phyloP scores from a whole-genome alignment of 2,113 vertebrate species.

The Eubucco bourcierii region DNA sequence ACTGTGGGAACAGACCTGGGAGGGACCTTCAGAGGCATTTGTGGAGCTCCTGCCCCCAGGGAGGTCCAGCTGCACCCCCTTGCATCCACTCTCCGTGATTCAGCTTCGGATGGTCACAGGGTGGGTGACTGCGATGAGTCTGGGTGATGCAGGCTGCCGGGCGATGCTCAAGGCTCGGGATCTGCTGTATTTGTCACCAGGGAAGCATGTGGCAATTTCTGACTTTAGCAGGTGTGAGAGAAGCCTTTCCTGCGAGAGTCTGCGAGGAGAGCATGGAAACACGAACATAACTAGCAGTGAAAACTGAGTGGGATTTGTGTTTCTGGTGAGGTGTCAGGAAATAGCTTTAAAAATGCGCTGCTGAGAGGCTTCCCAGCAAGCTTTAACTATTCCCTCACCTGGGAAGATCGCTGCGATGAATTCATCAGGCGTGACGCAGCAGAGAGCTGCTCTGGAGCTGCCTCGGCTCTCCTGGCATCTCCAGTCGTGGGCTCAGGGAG shows the following conservation, averaged over 20 bases:
- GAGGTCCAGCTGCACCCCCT: background rate
- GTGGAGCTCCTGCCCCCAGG: background rate
- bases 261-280: constrained; percentile 48
- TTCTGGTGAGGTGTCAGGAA: constrained; percentile 65
- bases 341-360: constrained; percentile 36
- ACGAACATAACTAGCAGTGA: constrained; percentile 38
- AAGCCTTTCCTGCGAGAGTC: constrained; percentile 52
- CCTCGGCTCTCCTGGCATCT: background rate
- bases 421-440: constrained; percentile 15
- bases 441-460: constrained; percentile 7
- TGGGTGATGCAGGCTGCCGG: background rate
- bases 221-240: constrained; percentile 46
- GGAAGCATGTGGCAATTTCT: background rate
- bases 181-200: background rate
- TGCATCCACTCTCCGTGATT: background rate
- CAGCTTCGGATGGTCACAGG: background rate
- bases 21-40: background rate
- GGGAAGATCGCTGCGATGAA: background rate
- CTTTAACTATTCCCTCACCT: constrained; percentile 35
- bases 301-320: constrained; percentile 66
- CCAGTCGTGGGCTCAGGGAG: background rate
- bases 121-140: background rate
- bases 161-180: background rate
- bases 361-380: constrained; percentile 49
- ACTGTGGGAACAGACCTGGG: background rate